Percentiles rank a stretch among this genome's conserved stretches.
These are phyloP conservation scores for Zoanthus sociatus DNA, from an alignment of 92 coral and sea anemone genomes.

Conservation along the genomic window DNA sequence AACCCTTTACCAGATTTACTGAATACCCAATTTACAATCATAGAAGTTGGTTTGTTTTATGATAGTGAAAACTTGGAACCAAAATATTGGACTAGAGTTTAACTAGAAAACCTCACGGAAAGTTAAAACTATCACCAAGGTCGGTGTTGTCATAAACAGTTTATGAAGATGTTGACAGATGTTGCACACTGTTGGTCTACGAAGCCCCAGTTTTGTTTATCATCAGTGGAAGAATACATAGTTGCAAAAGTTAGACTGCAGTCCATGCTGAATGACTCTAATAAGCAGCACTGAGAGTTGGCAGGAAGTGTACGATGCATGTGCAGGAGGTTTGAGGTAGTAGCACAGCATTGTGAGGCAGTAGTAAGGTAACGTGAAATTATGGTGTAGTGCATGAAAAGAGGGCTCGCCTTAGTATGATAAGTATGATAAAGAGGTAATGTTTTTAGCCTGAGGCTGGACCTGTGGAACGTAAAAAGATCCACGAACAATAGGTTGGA, in stretches of 20 bases:
- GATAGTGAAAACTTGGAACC: no score
- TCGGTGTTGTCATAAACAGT: no score
- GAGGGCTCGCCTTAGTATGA: not conserved
- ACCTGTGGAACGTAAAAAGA: not conserved
- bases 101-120: no score
- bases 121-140: no score
- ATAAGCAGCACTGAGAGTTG: constrained; percentile 1
- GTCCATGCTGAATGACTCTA: no score
- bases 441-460: no score
- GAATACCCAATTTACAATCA: no score
- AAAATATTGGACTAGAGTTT: no score
- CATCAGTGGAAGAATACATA: not conserved
- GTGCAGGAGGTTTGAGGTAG: not conserved
- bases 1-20: no score
- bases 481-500: not conserved
- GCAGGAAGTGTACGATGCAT: constrained; percentile 13
- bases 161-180: not conserved
- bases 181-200: not conserved
- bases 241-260: not conserved
- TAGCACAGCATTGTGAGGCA: not conserved
- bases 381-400: not conserved
- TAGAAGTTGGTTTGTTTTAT: no score
- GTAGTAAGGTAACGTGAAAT: not conserved
- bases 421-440: no score
- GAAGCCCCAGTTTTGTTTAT: constrained; percentile 14